phyloP scores from a whole-genome alignment of 2,797 vertebrate genomes.

The Morelia viridis region DNA sequence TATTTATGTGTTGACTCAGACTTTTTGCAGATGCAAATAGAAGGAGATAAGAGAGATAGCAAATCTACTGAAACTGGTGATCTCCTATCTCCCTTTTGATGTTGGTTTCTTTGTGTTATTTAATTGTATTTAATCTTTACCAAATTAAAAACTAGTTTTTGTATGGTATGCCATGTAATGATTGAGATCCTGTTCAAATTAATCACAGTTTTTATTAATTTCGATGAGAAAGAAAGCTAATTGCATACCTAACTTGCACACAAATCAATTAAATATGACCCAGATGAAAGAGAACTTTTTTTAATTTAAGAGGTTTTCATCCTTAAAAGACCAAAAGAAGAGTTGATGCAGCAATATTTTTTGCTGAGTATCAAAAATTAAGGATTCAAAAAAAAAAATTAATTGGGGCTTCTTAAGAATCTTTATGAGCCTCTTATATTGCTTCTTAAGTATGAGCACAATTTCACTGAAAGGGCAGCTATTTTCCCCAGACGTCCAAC shows the following conservation, averaged over 20 bases:
- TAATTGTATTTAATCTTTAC: slow-evolving; percentile 25
- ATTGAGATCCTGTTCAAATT: slow-evolving; percentile 18
- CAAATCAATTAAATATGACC: neutral
- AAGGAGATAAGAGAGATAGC: slow-evolving; percentile 42
- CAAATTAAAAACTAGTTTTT: slow-evolving; percentile 16
- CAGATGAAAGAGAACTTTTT: neutral
- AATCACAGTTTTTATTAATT: neutral
- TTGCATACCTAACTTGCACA: neutral
- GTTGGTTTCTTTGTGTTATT: slow-evolving; percentile 25
- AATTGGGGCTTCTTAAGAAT: neutral
- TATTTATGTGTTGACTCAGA: slow-evolving; percentile 47
- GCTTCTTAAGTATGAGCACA: slow-evolving; percentile 5
- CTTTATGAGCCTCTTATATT: neutral
- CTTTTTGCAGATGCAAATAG: slow-evolving; percentile 23
- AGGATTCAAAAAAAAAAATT: slow-evolving; percentile 25
- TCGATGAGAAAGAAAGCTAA: slow-evolving; percentile 35
- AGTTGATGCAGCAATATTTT: neutral
- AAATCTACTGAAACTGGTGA: slow-evolving; percentile 56
- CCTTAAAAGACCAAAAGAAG: neutral
- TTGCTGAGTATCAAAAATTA: slow-evolving; percentile 19
- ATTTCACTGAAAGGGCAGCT: slow-evolving; percentile 13
- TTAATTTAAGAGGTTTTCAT: neutral
- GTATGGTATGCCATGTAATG: neutral
- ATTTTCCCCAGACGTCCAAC: slow-evolving; percentile 4
- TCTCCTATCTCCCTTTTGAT: slow-evolving; percentile 41